These are phyloP conservation scores for Botrylloides violaceus DNA, from an alignment of 23 tunicate genomes.

Conservation along the genomic window DNA sequence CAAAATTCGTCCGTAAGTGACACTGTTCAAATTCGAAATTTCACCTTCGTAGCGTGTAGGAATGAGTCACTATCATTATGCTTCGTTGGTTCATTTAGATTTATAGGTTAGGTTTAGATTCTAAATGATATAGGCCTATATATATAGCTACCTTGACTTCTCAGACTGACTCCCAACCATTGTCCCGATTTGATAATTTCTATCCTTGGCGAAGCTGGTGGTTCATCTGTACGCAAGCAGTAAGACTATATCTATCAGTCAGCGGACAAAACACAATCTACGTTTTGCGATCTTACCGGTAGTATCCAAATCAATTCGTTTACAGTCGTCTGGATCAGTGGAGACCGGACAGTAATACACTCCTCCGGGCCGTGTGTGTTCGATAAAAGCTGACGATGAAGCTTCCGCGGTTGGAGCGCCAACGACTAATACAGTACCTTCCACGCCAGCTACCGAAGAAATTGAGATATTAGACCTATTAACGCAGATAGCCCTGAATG, in stretches of 20 bases:
- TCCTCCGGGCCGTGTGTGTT: constrained; percentile 51
- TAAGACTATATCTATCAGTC: too few species aligned
- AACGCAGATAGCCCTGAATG: neutral
- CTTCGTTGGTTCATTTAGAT: too few species aligned
- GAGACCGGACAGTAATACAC: constrained; percentile 66
- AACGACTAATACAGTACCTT: constrained; percentile 42
- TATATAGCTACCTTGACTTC: constrained; percentile 78
- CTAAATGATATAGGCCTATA: too few species aligned
- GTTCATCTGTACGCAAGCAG: neutral
- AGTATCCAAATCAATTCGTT: constrained; percentile 54
- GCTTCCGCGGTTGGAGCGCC: constrained; percentile 78
- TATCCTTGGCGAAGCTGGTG: neutral
- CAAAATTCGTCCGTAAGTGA: too few species aligned
- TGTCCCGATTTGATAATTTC: constrained; percentile 39
- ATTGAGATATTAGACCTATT: neutral
- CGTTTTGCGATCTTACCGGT: constrained; percentile 10
- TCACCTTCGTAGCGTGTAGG: too few species aligned
- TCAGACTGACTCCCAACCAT: constrained; percentile 78
- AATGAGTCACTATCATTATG: too few species aligned
- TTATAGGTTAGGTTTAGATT: too few species aligned
- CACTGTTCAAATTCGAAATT: too few species aligned
- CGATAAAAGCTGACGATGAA: constrained; percentile 21
- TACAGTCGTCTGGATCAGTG: constrained; percentile 55
- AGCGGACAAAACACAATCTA: too few species aligned
- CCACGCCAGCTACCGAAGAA: neutral